Percentiles rank a stretch among this genome's conserved stretches.
These are phyloP conservation scores for Spicauda simplicius DNA, from an alignment of 2,888 invertebrate genomes.

Conservation along the genomic window DNA sequence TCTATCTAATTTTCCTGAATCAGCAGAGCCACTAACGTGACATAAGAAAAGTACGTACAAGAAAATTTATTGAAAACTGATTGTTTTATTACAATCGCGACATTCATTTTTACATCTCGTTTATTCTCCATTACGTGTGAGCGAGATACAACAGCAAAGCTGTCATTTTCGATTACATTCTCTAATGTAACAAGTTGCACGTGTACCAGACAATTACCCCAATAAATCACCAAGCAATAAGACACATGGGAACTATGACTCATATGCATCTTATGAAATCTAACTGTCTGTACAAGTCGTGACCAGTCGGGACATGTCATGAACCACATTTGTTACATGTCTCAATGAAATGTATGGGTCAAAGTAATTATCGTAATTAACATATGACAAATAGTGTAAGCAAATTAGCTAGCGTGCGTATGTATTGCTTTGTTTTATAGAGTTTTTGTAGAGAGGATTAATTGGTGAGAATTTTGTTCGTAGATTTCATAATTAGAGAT, in stretches of 20 bases:
- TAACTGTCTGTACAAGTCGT: constrained; percentile 70
- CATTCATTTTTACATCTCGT: too few relatives aligned
- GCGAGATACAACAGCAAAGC: background rate
- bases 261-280: constrained; percentile 49
- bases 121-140: too few relatives aligned
- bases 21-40: too few relatives aligned
- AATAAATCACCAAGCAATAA: constrained; percentile 68
- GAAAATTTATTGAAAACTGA: too few relatives aligned
- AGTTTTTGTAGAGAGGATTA: background rate
- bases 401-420: constrained; percentile 27
- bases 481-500: too few relatives aligned
- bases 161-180: background rate
- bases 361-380: constrained; percentile 68
- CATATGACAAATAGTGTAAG: constrained; percentile 49
- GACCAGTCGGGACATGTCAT: constrained; percentile 74
- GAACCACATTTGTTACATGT: constrained; percentile 74
- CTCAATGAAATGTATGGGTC: constrained; percentile 63
- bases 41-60: too few relatives aligned
- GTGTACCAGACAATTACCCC: constrained; percentile 36
- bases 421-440: constrained; percentile 27
- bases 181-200: background rate
- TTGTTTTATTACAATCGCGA: too few relatives aligned
- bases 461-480: too few relatives aligned
- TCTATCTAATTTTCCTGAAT: too few relatives aligned
- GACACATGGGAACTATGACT: constrained; percentile 59